These are phyloP conservation scores for Smutsia temminckii DNA, from an alignment of 2,797 vertebrate genomes.

Conservation along the genomic window DNA sequence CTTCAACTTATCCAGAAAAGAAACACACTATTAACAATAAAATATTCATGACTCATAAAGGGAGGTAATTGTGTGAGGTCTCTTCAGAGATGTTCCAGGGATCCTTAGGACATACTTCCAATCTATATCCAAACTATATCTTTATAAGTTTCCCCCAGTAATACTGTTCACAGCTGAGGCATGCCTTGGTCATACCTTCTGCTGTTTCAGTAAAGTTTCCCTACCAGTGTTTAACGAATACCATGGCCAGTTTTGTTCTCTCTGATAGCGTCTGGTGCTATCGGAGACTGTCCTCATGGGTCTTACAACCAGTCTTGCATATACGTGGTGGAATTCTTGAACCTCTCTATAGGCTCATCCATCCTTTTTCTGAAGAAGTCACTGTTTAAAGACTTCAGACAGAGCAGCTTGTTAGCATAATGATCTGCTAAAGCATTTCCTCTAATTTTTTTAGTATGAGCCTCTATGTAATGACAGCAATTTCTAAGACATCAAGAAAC, in stretches of 20 bases:
- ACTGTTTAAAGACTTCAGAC: neutral
- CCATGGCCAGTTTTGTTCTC: no score
- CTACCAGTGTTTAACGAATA: neutral
- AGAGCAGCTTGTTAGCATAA: neutral
- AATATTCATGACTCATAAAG: neutral
- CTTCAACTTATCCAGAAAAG: neutral
- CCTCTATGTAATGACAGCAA: neutral
- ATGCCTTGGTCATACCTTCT: neutral
- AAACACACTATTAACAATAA: neutral
- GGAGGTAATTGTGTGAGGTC: neutral
- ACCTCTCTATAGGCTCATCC: neutral
- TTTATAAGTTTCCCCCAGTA: neutral
- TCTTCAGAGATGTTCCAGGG: neutral
- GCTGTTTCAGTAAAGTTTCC: neutral
- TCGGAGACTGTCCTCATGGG: neutral
- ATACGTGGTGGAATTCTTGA: neutral
- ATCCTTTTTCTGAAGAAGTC: neutral
- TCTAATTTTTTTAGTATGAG: neutral
- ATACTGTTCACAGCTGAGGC: neutral
- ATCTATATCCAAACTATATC: neutral
- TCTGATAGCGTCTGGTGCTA: neutral
- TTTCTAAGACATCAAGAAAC: neutral
- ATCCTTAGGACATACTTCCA: neutral
- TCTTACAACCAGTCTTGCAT: neutral
- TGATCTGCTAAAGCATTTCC: neutral